Base-by-base conservation (phyloP, 2,888 invertebrate species). In the Lasioglossum pauxillum region DNA sequence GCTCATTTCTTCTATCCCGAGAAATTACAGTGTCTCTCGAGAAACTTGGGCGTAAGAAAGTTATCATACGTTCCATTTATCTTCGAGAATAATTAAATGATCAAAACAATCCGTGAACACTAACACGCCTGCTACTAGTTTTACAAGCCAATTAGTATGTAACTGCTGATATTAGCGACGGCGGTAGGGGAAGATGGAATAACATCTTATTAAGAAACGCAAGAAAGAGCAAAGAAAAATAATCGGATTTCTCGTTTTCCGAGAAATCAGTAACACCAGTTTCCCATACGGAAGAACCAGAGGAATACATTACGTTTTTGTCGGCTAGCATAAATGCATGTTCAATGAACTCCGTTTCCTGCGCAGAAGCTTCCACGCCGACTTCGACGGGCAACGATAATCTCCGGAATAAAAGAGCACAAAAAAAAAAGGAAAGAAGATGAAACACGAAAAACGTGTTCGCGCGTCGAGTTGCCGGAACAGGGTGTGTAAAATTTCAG, bases 311-410 rank as follows among this genome's bases (percentile, higher is more conserved):
- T 27, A 27, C 35, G 35, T 67, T 67, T 31, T 19, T 31, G 8
- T 27, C 49, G 27, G 41, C 31, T 2, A 5, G 81, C 46, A 72
- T 77, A 72, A 46, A 76, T 81, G 72, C 60, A 72, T 73, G 31
- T n/a, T 19, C 41, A 53, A 71, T 27, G 69, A 73, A 75, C n/a
- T 53, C 35, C 2, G n/a, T 38, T 14, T 31, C 16, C 64, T 16
- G 31, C 31, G 31, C 7, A 2, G n/a, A 12, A 27, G 31, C 16
- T 31, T 23, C 10, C 57, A 0, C 3, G 12, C 49, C 19, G 1
- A 31, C 14, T 27, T 10, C 10, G 35, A 64, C 35, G n/a, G 23
- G 49, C 27, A 12, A 69, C 57, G 57, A n/a, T 57, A 57, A 57
- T 57, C 57, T 57, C 12, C n/a, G 57, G 57, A n/a, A 57, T n/a